Percentiles rank a stretch among this genome's conserved stretches.
Conservation (phyloP, 2,113 vertebrate genomes). For the Cariama cristata region DNA sequence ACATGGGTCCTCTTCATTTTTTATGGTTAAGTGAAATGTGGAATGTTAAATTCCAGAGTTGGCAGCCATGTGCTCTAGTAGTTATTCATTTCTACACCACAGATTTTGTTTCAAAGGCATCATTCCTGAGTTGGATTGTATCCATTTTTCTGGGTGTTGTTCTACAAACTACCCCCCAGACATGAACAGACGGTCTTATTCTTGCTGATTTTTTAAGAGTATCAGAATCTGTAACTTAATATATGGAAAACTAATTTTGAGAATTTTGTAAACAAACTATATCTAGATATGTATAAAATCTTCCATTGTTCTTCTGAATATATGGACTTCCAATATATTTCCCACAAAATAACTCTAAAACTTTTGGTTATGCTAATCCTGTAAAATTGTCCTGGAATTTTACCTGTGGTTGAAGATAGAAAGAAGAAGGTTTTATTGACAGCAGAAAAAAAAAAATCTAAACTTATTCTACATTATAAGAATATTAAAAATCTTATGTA, state of each 20-base stretch:
- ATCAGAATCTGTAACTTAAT: not conserved
- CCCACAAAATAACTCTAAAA: not conserved
- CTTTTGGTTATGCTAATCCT: not conserved
- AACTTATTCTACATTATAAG: not conserved
- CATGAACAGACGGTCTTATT: not conserved
- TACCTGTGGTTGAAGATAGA: not conserved
- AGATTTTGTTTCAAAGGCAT: slow-evolving; percentile 65
- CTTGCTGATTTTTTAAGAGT: not conserved
- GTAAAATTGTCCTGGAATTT: not conserved
- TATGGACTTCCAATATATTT: not conserved
- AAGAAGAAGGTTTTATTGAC: not conserved
- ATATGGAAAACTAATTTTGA: not conserved
- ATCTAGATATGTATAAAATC: not conserved
- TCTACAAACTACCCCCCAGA: not conserved
- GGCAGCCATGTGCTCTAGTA: slow-evolving; percentile 24
- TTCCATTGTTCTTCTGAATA: not conserved
- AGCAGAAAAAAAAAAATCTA: not conserved
- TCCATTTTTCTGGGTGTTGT: slow-evolving; percentile 39
- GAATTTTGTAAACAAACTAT: not conserved
- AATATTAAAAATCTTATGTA: not conserved
- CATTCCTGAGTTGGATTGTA: slow-evolving; percentile 32
- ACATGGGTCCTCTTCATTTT: slow-evolving; percentile 65
- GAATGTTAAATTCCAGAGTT: slow-evolving; percentile 61
- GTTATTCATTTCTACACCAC: slow-evolving; percentile 58
- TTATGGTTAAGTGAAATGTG: slow-evolving; percentile 65